Evolutionary conservation across 2,113 vertebrate species (phyloP).

Genomic region (Murina feae): DNA sequence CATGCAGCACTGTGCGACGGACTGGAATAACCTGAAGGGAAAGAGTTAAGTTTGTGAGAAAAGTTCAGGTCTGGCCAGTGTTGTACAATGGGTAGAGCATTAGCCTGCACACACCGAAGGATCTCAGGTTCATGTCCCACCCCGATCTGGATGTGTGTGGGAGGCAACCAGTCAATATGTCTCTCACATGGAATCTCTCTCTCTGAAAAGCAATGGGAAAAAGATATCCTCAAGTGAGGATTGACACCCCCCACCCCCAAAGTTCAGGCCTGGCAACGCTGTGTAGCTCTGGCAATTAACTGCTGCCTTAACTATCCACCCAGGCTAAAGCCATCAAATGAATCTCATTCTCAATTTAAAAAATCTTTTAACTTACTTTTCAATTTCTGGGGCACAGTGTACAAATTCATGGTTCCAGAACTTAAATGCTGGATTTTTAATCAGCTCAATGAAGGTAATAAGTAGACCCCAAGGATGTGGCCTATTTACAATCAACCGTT

Average conservation of each 20-base stretch:
- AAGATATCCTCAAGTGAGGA: too few relatives aligned
- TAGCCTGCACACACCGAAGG: too few relatives aligned
- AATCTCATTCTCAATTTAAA: not conserved
- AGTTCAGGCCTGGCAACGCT: not conserved
- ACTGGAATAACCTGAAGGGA: slow-evolving; percentile 94
- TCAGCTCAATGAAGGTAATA: slow-evolving; percentile 99
- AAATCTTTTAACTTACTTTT: slow-evolving; percentile 89
- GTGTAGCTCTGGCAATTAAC: not conserved
- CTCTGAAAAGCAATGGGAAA: too few relatives aligned
- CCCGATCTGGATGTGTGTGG: too few relatives aligned
- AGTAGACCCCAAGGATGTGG: slow-evolving; percentile 99
- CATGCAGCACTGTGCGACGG: slow-evolving; percentile 99
- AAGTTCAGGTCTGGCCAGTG: not conserved
- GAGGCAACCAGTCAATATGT: too few relatives aligned
- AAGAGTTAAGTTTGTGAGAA: not conserved
- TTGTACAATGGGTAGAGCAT: too few relatives aligned
- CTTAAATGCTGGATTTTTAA: slow-evolving; percentile 99
- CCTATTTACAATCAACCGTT: slow-evolving; percentile 98
- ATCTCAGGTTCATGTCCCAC: too few relatives aligned
- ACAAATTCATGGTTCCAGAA: slow-evolving; percentile 99
- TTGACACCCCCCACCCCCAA: not conserved
- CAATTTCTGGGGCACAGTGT: slow-evolving; percentile 98
- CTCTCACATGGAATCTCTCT: too few relatives aligned
- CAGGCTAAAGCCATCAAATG: not conserved
- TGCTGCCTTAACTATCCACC: not conserved